phyloP scores from a whole-genome alignment of 30 jellyfish, hydroid and myxozoan species.

The Turritopsis dohrnii region DNA sequence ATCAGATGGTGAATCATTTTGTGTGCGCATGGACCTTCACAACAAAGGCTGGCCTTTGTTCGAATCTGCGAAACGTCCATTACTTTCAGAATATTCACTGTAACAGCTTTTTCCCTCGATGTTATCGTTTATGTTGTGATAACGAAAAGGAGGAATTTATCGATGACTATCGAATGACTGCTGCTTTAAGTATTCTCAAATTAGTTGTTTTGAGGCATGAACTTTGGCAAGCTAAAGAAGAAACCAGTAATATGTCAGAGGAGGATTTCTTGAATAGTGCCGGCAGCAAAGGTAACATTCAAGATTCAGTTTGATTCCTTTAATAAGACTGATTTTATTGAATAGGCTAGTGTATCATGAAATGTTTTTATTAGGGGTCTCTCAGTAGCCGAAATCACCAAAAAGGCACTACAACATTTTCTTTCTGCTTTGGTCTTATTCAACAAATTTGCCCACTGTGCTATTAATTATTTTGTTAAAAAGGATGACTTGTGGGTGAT shows the following conservation, averaged over 20 bases:
- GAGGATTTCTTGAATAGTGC: neutral
- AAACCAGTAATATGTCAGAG: neutral
- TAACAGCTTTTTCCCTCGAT: constrained; percentile 70
- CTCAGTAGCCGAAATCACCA: no score
- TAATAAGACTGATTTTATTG: no score
- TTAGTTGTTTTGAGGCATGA: constrained; percentile 12
- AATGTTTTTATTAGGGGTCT: no score
- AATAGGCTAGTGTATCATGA: no score
- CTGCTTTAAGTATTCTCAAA: constrained; percentile 15
- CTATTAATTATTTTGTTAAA: no score
- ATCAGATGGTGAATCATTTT: constrained; percentile 83
- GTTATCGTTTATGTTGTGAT: constrained; percentile 73
- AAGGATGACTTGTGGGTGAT: no score
- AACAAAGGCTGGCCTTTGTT: constrained; percentile 87
- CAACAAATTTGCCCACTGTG: no score
- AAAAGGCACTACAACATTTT: no score
- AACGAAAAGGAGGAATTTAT: constrained; percentile 61
- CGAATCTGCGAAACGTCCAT: constrained; percentile 62
- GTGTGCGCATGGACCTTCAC: constrained; percentile 77
- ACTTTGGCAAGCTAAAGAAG: constrained; percentile 14
- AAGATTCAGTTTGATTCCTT: no score
- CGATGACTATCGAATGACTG: constrained; percentile 41
- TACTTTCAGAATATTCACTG: constrained; percentile 56
- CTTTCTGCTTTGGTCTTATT: no score
- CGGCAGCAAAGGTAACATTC: neutral